Base-by-base conservation (phyloP, 2,797 vertebrate genomes). In the Urophycis tenuis region DNA sequence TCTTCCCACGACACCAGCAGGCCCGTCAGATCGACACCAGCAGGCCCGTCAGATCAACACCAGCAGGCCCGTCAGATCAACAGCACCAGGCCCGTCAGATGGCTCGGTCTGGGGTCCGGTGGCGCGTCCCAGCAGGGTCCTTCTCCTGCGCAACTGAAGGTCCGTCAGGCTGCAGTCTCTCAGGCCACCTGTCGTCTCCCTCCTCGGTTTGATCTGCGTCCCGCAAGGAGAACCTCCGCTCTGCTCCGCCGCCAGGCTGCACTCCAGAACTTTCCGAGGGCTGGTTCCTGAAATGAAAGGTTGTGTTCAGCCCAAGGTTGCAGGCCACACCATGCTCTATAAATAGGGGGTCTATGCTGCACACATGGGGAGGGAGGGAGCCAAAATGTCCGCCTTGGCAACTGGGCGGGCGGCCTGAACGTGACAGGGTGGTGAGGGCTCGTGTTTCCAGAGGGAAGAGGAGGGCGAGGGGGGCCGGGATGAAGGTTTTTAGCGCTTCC, bases 341-440 rank as follows among this genome's bases (percentile, higher is more conserved):
- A 94, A 94, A 94, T 95, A 95, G 92, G 88, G 87, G 90, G 86
- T 91, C 90, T 91, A 91, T 93, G 92, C 93, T 92, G 1, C 91
- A 91, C 92, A 90, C 60, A 85, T 81, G 85, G 91, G 90, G 92
- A 90, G 79, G 86, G 81, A 81, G 92, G 92, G 89, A 89, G 88
- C 86, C 87, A 90, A 82, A 88, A 90, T 90, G 91, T 79, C 77
- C 74, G 69, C 75, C 73, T 81, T 29, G 25, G 36, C 41, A 85
- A 45, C 67, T 32, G 30, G 67, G 31, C 69, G 4, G 69, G 30
- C 14, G 32, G 39, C 39, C 39, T 12, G 17, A 80, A 81, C 82
- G 75, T 87, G 82, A 86, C 72, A 76, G 81, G 83, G 60, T 7
- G 83, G 87, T 71, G 60, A 29, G 60, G 60, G 92, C 87, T 92